A percentile compares a stretch with the other conserved stretches of the same genome.
These are phyloP conservation scores for Drosophila infuscata DNA, from an alignment of 2,888 invertebrate species.

Conservation along the genomic window DNA sequence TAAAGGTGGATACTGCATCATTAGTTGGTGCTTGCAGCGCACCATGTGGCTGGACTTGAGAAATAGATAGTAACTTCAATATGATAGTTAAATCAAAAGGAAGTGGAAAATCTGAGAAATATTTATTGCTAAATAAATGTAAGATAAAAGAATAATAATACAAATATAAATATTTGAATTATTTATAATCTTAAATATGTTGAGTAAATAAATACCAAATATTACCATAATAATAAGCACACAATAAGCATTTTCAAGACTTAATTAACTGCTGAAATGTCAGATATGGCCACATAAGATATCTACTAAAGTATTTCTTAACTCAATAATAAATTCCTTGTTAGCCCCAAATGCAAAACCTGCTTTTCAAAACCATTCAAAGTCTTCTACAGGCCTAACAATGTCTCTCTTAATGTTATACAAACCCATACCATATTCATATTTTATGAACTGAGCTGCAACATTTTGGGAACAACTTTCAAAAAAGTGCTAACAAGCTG, in stretches of 20 bases:
- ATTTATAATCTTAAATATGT: background rate
- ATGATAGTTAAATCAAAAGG: conserved; percentile 20
- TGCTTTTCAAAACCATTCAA: conserved; percentile 24
- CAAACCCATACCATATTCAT: conserved; percentile 37
- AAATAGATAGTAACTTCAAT: conserved; percentile 22
- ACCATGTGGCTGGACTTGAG: conserved; percentile 19
- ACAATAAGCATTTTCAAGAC: background rate
- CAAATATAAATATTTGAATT: background rate
- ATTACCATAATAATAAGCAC: background rate
- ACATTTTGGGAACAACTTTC: conserved; percentile 54
- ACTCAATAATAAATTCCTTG: conserved; percentile 16
- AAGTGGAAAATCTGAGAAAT: background rate
- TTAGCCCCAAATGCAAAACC: conserved; percentile 14
- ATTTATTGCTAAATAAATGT: background rate
- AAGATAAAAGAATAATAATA: background rate
- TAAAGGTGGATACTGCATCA: conserved; percentile 66
- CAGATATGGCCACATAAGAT: conserved; percentile 5
- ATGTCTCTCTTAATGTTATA: conserved; percentile 44
- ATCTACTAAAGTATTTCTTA: conserved; percentile 1
- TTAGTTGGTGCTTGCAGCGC: conserved; percentile 43
- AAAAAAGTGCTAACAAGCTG: conserved; percentile 66
- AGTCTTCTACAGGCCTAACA: conserved; percentile 31
- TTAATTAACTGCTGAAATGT: conserved; percentile 15
- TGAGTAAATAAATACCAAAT: background rate
- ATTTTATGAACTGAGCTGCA: conserved; percentile 47